Conservation (phyloP, 2,797 vertebrate genomes). For the Lagorchestes hirsutus region DNA sequence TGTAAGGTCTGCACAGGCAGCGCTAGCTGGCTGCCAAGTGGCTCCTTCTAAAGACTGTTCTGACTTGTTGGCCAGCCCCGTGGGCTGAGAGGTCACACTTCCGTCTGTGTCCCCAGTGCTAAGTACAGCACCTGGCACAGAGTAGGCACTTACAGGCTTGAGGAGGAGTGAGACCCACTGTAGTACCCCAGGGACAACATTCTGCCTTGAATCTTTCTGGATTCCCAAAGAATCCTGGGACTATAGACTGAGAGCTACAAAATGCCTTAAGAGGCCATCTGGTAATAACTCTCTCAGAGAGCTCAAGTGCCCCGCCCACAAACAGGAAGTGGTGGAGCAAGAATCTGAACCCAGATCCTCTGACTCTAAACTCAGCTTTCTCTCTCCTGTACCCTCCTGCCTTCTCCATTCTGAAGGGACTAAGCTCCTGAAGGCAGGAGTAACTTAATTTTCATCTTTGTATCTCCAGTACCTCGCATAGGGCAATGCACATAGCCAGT, state of each 20-base stretch:
- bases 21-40: accelerated
- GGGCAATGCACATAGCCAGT: background rate
- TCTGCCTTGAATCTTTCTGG: no score
- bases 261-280: background rate
- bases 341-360: background rate
- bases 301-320: no score
- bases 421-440: background rate
- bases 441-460: background rate
- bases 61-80: no score
- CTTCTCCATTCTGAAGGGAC: background rate
- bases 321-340: background rate
- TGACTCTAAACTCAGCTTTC: background rate
- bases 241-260: background rate
- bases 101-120: background rate
- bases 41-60: no score
- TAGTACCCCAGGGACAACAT: background rate
- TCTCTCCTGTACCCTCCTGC: background rate
- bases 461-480: background rate
- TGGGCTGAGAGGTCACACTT: background rate
- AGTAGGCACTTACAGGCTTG: background rate
- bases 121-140: background rate
- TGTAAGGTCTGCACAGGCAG: accelerated
- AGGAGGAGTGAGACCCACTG: background rate
- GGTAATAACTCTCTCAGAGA: background rate
- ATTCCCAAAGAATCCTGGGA: no score